Base-by-base conservation (phyloP, 1,140 invertebrate genomes). In the Agrilus planipennis region DNA sequence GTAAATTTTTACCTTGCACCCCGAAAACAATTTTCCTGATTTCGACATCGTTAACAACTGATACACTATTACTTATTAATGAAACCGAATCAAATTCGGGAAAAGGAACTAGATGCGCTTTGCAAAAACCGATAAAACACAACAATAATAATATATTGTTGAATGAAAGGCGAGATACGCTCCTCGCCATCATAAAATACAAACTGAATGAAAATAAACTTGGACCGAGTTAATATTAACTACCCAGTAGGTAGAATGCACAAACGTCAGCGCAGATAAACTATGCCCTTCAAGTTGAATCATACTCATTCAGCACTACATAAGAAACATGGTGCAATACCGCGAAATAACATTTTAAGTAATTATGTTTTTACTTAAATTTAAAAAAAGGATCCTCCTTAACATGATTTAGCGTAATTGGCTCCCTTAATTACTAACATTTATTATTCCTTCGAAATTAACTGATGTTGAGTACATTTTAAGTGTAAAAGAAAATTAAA, bases 1-100 rank as follows among this genome's bases (percentile, higher is more conserved):
- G 39, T 17, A 60, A 45, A 51, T 57, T 54, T 40, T 37, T 47
- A 32, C 58, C 58, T 34, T 41, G 53, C 35, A 60, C 51, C 38
- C 57, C 47, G 34, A 60, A 56, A 25, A 39, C 15, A 15, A 57
- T 39, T 41, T 47, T 49, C 29, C 46, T 51, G 37, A 52, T 46
- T 34, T 51, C 38, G 16, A 25, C 49, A 55, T 55, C 39, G 16
- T 38, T 27, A 10, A 14, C 9, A 6, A 11, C 16, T 3, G n/a
- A 7, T 17, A 16, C 20, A 17, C 11, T 27, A 4, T 18, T 11
- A 21, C 28, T 38, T 17, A 25, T 5, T 15, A 38, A 10, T 15
- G 22, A 27, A 19, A 28, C 17, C 9, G 22, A 27, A 38, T 29
- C 12, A 38, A 38, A 27, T 28, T 25, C 36, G 14, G 36, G 36